Evolutionary conservation across 2,797 vertebrate species (phyloP), one percentile per base, ranked within the genome.

Genomic region (Poecile montanus): DNA sequence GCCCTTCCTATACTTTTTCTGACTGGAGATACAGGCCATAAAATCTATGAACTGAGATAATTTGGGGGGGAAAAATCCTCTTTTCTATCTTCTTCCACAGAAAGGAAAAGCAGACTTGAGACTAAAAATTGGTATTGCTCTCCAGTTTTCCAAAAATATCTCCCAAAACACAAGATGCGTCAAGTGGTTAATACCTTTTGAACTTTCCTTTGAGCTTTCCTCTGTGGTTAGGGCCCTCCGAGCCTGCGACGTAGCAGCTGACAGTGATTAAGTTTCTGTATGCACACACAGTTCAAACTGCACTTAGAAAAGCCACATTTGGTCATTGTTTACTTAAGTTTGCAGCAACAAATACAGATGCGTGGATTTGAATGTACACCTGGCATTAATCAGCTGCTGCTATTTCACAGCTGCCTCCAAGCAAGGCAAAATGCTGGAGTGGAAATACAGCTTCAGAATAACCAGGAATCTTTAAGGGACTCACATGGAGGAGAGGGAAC

Each of bases 381-480:
- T 97, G 96, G 96, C 83, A 95, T 95, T 96, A 96, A 96, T 97
- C 94, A 96, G 95, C 95, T 94, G 93, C 94, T 89, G 95, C 80
- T 94, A 95, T 96, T 96, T 93, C 95, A 94, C 95, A 97, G 95
- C 96, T 96, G 95, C 94, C 85, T 94, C 71, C 65, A 38, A 94
- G 93, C 63, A 77, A 97, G 74, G 47, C 77, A 89, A 95, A 91
- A 91, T 36, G 40, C 50, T 87, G 84, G 68, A 91, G 74, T 91
- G 72, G 88, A 94, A 96, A 89, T 74, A 70, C 1, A 2, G 57
- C 83, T 91, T 91, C 63, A 82, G 93, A 89, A 85, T 38, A 87
- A 91, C 50, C 47, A 94, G 93, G 89, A 90, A 86, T 82, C 74
- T 93, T 91, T 86, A 76, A 74, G 50, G 63, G 76, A 94, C 63